Evolutionary conservation across 2,888 invertebrate species (phyloP), one percentile per base, ranked within the genome.

Genomic region (Lasioglossum villosulum): DNA sequence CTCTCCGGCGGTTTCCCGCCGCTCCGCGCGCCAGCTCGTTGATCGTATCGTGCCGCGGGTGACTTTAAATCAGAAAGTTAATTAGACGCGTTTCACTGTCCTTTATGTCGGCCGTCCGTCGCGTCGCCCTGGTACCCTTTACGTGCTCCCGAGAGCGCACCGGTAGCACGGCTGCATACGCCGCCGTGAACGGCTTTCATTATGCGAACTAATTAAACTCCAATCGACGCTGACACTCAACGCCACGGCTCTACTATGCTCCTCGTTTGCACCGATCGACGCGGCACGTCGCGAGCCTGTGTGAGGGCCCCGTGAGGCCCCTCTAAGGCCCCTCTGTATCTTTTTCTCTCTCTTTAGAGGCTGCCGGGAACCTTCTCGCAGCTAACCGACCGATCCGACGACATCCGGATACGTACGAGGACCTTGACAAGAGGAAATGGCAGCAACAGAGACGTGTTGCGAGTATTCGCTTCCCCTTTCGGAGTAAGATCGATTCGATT

Each of bases 61-160:
- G 92, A 94, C 93, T 94, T 93, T 92, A 93, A 94, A 94, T 94
- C 93, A 92, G 93, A 93, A 93, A 93, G 93, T 94, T 94, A 94
- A 94, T 93, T 94, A 94, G 93, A 92, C 92, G 92, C 91, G 92
- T 91, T 92, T 92, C 91, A 89, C 91, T 92, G 93, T 93, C 90
- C 89, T 89, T 91, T 91, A 88, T 88, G 89, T 91, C 91, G 90
- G 78, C 80, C 84, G 86, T 87, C 80, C 83, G 86, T 89, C 87
- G 81, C 79, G 73, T 82, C 80, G 83, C 71, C 34, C 59, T 45
- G 63, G 59, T 82, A 83, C 73, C 78, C 80, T 86, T 86, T 90
- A 78, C 66, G 68, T 74, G 78, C 74, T 34, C 84, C 42, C 70
- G 77, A 76, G 82, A 63, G 37, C 39, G 70, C 72, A 23, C 59